phyloP scores from a whole-genome alignment of 2,113 vertebrate species.

The Maccullochella peelii region DNA sequence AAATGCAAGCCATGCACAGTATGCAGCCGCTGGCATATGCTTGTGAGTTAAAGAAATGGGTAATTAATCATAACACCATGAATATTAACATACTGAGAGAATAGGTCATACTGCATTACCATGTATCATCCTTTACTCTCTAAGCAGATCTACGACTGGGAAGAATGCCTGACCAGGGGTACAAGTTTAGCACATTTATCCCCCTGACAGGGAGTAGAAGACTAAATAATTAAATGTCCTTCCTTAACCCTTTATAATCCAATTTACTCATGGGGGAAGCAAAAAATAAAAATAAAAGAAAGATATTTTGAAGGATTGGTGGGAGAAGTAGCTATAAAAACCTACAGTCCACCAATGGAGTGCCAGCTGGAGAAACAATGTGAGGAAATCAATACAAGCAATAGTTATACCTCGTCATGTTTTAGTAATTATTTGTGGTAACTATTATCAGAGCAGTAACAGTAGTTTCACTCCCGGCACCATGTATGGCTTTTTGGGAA shows the following conservation, averaged over 20 bases:
- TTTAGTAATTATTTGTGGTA: background rate
- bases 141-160: conserved; percentile 70
- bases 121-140: conserved; percentile 80
- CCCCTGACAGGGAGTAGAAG: conserved; percentile 54
- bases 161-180: conserved; percentile 69
- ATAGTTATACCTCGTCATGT: background rate
- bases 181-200: conserved; percentile 80
- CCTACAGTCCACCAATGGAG: too few species aligned
- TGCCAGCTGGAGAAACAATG: conserved; percentile 9
- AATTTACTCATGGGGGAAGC: conserved; percentile 15
- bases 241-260: conserved; percentile 40
- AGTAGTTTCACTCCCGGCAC: conserved; percentile 9
- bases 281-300: background rate
- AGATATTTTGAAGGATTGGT: background rate
- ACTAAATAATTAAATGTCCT: conserved; percentile 71
- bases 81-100: conserved; percentile 81
- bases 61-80: conserved; percentile 82
- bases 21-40: conserved; percentile 65
- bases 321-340: background rate
- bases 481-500: conserved; percentile 46
- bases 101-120: conserved; percentile 70
- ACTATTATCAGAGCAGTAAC: background rate
- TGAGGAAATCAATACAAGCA: background rate
- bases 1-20: conserved; percentile 63
- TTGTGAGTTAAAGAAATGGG: conserved; percentile 67